Conservation (phyloP, 2,113 vertebrate species). For the Ancistrus triradiatus region DNA sequence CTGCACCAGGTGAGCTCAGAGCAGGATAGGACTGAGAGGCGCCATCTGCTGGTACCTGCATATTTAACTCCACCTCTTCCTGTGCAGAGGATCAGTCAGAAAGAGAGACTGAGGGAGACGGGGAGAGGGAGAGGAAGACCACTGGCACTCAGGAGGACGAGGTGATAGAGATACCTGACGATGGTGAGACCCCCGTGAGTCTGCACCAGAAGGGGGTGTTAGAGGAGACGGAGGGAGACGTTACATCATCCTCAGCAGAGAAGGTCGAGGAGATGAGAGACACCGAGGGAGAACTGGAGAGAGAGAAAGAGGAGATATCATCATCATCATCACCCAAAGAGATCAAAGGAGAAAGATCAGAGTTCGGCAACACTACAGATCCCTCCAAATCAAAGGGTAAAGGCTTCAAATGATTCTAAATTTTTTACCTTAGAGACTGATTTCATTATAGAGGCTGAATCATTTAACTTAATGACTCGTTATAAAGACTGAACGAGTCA, state of each 20-base stretch:
- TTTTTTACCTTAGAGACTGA: too few species aligned
- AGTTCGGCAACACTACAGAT: constrained; percentile 72
- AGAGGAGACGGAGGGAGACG: constrained; percentile 54
- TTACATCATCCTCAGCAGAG: constrained; percentile 24
- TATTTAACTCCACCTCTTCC: too few species aligned
- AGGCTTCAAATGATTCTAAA: too few species aligned
- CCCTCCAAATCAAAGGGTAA: constrained; percentile 78
- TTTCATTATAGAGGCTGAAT: too few species aligned
- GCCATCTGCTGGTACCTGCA: too few species aligned
- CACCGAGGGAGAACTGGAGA: constrained; percentile 73
- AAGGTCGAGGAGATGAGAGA: constrained; percentile 72
- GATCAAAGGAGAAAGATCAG: constrained; percentile 56
- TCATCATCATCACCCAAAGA: constrained; percentile 37
- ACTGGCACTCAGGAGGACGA: constrained; percentile 38
- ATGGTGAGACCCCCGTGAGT: constrained; percentile 63
- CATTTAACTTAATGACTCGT: too few species aligned
- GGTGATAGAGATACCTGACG: constrained; percentile 75
- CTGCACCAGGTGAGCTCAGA: constrained; percentile 73
- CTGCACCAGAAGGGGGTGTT: constrained; percentile 70
- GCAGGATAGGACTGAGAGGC: too few species aligned
- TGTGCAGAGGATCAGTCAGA: constrained; percentile 45
- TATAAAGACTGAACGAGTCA: too few species aligned
- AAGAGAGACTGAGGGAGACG: constrained; percentile 49
- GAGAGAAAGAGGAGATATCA: constrained; percentile 64
- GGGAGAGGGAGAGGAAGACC: constrained; percentile 42